A percentile compares a stretch with the other conserved stretches of the same genome.
Conservation (phyloP, 1,140 invertebrate species). For the Acyrthosiphon pisum region DNA sequence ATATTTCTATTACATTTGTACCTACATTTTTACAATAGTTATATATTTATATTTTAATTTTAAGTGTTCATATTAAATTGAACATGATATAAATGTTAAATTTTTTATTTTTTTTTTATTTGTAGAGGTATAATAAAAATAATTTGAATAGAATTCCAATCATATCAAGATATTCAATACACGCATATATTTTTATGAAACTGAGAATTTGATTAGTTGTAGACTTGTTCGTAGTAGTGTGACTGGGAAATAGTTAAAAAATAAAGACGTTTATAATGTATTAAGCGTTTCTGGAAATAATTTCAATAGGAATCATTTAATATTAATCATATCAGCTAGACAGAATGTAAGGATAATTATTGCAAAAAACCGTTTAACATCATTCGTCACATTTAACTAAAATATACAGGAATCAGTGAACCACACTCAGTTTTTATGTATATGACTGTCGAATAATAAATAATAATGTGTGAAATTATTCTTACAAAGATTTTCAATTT, state of each 20-base stretch:
- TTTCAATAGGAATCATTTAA: no score
- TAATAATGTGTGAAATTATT: background rate
- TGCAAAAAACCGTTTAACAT: no score
- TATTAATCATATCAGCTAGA: no score
- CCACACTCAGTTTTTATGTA: no score
- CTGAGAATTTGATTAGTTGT: background rate
- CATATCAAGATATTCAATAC: background rate
- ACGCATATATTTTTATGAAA: background rate
- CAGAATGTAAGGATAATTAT: no score
- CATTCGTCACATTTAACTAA: no score
- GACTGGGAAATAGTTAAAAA: background rate
- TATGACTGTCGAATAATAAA: background rate
- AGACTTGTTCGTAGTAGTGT: background rate
- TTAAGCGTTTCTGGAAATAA: background rate
- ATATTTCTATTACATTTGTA: background rate
- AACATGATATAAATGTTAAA: background rate
- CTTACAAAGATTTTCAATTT: background rate
- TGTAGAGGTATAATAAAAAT: background rate
- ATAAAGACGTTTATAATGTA: background rate
- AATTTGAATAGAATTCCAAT: no score
- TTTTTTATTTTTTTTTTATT: background rate
- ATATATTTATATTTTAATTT: background rate
- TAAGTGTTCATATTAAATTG: background rate
- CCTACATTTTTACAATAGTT: background rate
- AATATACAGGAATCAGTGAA: no score